Base-by-base conservation (phyloP, 2,888 invertebrate species). In the Synergus japonicus region DNA sequence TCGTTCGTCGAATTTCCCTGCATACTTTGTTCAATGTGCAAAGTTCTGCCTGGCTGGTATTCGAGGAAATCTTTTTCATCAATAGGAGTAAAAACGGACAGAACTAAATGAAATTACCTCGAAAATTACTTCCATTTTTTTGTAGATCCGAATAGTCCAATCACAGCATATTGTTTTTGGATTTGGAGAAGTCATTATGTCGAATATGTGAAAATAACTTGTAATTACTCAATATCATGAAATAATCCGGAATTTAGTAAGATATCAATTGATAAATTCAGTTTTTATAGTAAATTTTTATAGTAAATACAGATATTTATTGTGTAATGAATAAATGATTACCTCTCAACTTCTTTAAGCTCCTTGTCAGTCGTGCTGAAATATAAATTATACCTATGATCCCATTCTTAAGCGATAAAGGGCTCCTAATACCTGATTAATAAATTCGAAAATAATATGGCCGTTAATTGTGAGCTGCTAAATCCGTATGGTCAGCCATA, bases 401-500 rank as follows among this genome's bases (percentile, higher is more conserved):
- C n/a, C n/a, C 2, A 54, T 54, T 54, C 49, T 54, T 8, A 29
- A 29, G 49, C 49, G n/a, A 29, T 54, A 15, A 54, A 54, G 8
- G 60, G 12, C 60, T 60, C 60, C 18, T 22, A 60, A 18, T 22
- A n/a, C 10, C 9, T 22, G 22, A 49, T 54, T 54, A 73, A 73
- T 73, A 15, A 15, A 73, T 22, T 73, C 2, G 10, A 73, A 54
- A 37, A 73, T 73, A 73, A 73, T 54, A 29, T n/a, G 29, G 15
- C 9, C 54, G 37, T 73, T 73, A 73, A 73, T 54, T 73, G 49
- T n/a, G 49, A 29, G 46, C 69, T 49, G 29, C 49, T 73, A 73
- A 73, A 54, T 37, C 49, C 69, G 69, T 73, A 73, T 54, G 69
- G 69, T 73, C 49, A 73, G 15, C 54, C n/a, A 73, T 29, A 73